Evolutionary conservation across 1,140 invertebrate genomes (phyloP), one percentile per base, ranked within the genome.

Genomic region (Gonatopus flavifemur): DNA sequence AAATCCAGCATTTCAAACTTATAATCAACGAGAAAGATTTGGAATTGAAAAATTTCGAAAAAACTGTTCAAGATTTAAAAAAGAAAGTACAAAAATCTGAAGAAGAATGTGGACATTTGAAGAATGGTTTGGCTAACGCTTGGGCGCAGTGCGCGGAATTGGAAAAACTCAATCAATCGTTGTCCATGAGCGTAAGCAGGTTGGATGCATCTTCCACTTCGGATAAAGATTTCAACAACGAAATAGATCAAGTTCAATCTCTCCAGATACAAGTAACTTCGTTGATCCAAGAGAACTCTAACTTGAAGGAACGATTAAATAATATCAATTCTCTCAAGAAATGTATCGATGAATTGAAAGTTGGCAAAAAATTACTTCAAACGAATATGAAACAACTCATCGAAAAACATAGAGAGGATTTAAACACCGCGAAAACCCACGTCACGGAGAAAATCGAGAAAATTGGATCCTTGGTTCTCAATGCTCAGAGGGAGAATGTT

Each of bases 91-190:
- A 83, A 60, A 80, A 83, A 50, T 81, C 82, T 2, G 69, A 83
- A 8, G 65, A 70, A 1, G 80, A 87, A 35, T 76, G 81, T 18
- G 79, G 83, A 28, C 75, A 84, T 25, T 70, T 88, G 6, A 82
- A 82, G 59, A 58, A 65, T 24, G 84, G 87, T 33, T 80, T 85
- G 21, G 77, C 83, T 2, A 72, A 80, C 33, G 81, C 88, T 2
- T 80, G 78, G 37, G 74, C 77, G 1, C 86, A 89, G 62, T 81
- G 88, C 13, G 74, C 81, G 1, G 71, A 81, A 12, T 59, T 88
- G 13, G 78, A 82, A 47, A 71, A 80, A 36, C 66, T 86, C 0
- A 80, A 75, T 16, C 81, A 85, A 40, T 78, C 76, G 1, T 69
- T 83, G 0, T 64, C 59, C 0, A 72, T 80, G 1, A 76, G 72